A percentile compares a stretch with the other conserved stretches of the same genome.
Evolutionary conservation across 1,140 invertebrate genomes (phyloP).

Genomic region (Mya arenaria): DNA sequence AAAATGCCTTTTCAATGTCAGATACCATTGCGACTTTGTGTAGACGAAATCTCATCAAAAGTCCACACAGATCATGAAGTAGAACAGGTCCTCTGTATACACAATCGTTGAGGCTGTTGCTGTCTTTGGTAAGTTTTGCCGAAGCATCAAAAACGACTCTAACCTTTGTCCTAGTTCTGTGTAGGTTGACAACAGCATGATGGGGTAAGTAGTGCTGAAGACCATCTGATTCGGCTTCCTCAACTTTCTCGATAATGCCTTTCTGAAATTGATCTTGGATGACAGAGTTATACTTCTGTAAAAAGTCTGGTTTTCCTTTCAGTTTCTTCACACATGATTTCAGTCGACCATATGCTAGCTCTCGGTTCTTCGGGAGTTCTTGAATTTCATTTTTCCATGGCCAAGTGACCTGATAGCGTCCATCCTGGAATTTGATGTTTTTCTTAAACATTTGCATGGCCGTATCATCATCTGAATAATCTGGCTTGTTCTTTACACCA

Average conservation of each 20-base stretch:
- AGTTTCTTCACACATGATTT: not conserved
- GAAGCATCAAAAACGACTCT: conserved; percentile 8
- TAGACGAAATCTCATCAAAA: not conserved
- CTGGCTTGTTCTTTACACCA: not conserved
- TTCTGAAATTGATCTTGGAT: conserved; percentile 18
- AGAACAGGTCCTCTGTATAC: conserved; percentile 9
- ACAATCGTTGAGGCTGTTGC: not conserved
- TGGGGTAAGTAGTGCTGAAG: conserved; percentile 32
- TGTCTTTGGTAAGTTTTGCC: not conserved
- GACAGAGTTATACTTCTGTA: conserved; percentile 6
- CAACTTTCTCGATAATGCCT: conserved; percentile 20
- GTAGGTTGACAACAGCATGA: not conserved
- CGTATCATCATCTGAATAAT: not conserved
- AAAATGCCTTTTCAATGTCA: conserved; percentile 6
- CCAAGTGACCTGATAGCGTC: not conserved
- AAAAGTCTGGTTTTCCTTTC: conserved; percentile 4
- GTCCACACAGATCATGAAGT: conserved; percentile 4
- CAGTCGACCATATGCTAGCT: not conserved
- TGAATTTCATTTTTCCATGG: conserved; percentile 12
- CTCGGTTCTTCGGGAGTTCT: not conserved
- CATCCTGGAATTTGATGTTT: not conserved
- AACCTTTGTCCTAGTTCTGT: conserved; percentile 1
- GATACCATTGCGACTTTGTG: not conserved
- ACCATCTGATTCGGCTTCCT: not conserved
- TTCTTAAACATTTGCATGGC: not conserved